phyloP scores from a whole-genome alignment of 2,113 vertebrate species.

The Larimichthys polyactis region DNA sequence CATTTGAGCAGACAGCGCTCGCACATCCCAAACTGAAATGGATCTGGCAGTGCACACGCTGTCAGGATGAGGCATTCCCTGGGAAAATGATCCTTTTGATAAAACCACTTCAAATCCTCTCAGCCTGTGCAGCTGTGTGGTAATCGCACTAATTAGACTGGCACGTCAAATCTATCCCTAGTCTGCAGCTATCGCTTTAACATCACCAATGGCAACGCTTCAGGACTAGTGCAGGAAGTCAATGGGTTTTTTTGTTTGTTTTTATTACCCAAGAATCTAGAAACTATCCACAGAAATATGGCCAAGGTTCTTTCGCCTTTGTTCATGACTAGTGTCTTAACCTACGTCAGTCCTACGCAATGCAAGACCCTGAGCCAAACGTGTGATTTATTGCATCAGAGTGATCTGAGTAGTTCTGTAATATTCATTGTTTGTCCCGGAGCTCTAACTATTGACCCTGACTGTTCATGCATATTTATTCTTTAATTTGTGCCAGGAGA shows the following conservation, averaged over 20 bases:
- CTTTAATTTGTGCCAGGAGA: neutral
- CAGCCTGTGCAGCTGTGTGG: slow-evolving; percentile 89
- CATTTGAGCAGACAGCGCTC: slow-evolving; percentile 48
- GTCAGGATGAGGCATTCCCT: slow-evolving; percentile 89
- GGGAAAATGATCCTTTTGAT: slow-evolving; percentile 93
- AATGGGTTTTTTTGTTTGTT: neutral
- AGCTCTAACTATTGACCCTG: neutral
- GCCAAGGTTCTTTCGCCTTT: neutral
- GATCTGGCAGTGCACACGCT: slow-evolving; percentile 86
- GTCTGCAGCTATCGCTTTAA: slow-evolving; percentile 36
- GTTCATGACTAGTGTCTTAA: neutral
- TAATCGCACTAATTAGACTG: slow-evolving; percentile 96
- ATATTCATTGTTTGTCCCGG: neutral
- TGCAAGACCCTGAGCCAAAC: neutral
- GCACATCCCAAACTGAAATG: slow-evolving; percentile 68
- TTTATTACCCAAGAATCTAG: neutral
- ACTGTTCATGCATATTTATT: neutral
- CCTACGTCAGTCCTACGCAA: neutral
- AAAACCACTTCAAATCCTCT: slow-evolving; percentile 90
- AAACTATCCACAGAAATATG: slow-evolving; percentile 23
- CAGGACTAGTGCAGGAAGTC: neutral
- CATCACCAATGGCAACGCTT: neutral
- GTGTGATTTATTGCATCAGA: neutral
- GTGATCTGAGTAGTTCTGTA: neutral
- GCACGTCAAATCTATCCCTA: slow-evolving; percentile 80